A percentile compares a stretch with the other conserved stretches of the same genome.
phyloP scores from a whole-genome alignment of 2,888 invertebrate species.

The Dugesia japonica region DNA sequence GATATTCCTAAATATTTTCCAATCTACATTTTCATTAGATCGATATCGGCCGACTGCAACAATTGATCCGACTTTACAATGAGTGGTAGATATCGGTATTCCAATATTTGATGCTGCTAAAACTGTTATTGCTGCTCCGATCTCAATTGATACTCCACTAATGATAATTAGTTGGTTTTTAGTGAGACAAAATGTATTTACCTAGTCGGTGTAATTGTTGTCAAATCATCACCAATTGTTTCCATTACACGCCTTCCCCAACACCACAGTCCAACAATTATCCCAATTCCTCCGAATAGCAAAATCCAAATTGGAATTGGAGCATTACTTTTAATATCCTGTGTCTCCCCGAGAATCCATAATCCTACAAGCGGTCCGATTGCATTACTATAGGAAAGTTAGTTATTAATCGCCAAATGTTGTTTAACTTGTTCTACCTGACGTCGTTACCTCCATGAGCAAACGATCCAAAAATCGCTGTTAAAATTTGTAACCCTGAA shows the following conservation, averaged over 20 bases:
- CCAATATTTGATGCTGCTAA: constrained; percentile 87
- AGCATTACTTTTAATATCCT: constrained; percentile 52
- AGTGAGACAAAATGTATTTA: constrained; percentile 46
- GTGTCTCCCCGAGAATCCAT: constrained; percentile 52
- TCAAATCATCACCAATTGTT: constrained; percentile 87
- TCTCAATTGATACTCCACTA: constrained; percentile 83
- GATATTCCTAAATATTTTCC: constrained; percentile 61
- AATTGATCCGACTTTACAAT: constrained; percentile 97
- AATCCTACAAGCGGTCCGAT: constrained; percentile 87
- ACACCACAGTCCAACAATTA: constrained; percentile 81
- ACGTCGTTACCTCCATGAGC: constrained; percentile 98
- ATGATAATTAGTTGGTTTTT: no score
- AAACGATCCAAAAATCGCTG: constrained; percentile 90
- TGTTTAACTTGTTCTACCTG: constrained; percentile 52
- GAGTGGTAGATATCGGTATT: constrained; percentile 87
- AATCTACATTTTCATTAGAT: constrained; percentile 48
- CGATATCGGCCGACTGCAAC: constrained; percentile 61
- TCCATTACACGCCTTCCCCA: constrained; percentile 88
- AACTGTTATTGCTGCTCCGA: constrained; percentile 87
- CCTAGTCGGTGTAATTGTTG: constrained; percentile 89
- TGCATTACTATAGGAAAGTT: constrained; percentile 58
- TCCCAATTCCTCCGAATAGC: constrained; percentile 82
- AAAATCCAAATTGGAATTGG: constrained; percentile 78
- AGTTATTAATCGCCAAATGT: neutral
- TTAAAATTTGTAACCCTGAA: constrained; percentile 80